These are phyloP conservation scores for Pithys albifrons DNA, from an alignment of 2,113 vertebrate genomes.

Conservation along the genomic window DNA sequence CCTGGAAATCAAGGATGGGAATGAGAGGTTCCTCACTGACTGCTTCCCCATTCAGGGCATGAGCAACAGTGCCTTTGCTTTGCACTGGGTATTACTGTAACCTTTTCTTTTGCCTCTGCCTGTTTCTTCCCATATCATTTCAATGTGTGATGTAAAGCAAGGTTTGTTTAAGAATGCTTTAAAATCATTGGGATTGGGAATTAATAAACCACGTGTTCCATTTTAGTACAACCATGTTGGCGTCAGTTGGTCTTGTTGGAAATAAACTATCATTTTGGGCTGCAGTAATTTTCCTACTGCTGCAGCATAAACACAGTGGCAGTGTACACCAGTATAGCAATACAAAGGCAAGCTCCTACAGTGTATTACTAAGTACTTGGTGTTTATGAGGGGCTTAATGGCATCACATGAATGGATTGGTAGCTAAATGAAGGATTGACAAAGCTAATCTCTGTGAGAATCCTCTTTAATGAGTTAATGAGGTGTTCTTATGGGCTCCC, in stretches of 20 bases:
- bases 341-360: not conserved
- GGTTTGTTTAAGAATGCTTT: not conserved
- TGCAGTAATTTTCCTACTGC: not conserved
- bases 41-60: fast-evolving
- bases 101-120: not conserved
- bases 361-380: not conserved
- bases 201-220: not conserved
- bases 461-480: conserved; percentile 72
- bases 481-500: conserved; percentile 58
- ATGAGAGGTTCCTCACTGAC: not conserved
- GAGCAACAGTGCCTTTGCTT: not conserved
- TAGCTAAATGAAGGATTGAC: conserved; percentile 69
- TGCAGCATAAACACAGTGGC: not conserved
- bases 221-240: not conserved
- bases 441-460: conserved; percentile 65
- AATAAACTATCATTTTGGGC: not conserved
- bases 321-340: not conserved
- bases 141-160: not conserved
- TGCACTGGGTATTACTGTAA: not conserved
- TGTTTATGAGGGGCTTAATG: conserved; percentile 57
- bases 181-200: not conserved
- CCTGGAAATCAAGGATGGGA: not conserved
- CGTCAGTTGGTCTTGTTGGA: not conserved
- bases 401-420: conserved; percentile 67
- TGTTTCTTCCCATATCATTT: not conserved